Evolutionary conservation across 2,113 vertebrate species (phyloP).

Genomic region (Oreamnos americanus): DNA sequence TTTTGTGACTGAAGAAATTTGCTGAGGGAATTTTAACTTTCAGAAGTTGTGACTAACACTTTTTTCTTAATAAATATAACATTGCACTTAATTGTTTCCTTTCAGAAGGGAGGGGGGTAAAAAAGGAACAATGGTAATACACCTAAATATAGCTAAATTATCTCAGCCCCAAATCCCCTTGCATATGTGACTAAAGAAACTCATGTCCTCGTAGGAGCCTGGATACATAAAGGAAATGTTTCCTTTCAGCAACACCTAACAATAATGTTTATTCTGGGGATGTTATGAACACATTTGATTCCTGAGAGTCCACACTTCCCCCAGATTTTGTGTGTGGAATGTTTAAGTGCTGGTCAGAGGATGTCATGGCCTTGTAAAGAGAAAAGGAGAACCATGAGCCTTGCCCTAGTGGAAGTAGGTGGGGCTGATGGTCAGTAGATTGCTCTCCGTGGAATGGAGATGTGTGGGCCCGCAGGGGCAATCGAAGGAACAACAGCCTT

Average conservation of each 20-base stretch:
- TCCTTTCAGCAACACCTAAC: constrained; percentile 51
- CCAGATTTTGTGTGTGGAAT: constrained; percentile 33
- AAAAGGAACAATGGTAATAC: background rate
- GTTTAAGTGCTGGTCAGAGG: constrained; percentile 19
- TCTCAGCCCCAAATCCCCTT: constrained; percentile 11
- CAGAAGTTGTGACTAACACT: background rate
- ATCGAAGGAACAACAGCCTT: background rate
- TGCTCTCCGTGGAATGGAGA: background rate
- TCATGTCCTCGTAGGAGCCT: background rate
- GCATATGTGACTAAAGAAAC: constrained; percentile 15
- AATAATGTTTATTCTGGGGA: constrained; percentile 49
- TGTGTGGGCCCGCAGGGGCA: background rate
- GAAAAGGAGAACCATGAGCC: background rate
- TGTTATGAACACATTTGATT: constrained; percentile 32
- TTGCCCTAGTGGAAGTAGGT: background rate
- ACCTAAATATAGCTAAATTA: background rate
- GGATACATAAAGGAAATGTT: constrained; percentile 37
- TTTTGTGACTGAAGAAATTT: background rate
- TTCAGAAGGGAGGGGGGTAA: background rate
- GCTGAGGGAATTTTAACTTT: background rate
- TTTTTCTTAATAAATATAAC: background rate
- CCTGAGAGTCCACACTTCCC: constrained; percentile 44
- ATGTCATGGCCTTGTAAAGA: background rate
- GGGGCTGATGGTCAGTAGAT: background rate
- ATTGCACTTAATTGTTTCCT: background rate